Evolutionary conservation across 2,888 invertebrate genomes (phyloP).

Genomic region (Lasioglossum villosulum): DNA sequence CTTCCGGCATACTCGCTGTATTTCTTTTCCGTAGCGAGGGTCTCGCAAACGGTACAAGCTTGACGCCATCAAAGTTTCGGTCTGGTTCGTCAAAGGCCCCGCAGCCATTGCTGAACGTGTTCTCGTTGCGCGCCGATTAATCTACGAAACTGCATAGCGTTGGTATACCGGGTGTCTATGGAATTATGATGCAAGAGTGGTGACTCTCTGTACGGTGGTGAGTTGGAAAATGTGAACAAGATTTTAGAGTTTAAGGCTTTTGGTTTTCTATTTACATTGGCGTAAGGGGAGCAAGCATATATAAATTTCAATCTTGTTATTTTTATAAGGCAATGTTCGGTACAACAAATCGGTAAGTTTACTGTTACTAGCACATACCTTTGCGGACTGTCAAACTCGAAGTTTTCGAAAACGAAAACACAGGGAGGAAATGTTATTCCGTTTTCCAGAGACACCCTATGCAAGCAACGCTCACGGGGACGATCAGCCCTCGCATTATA

Average conservation of each 20-base stretch:
- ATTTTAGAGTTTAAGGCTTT: background rate
- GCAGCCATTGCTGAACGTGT: slow-evolving; percentile 25
- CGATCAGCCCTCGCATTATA: slow-evolving; percentile 44
- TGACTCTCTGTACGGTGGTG: background rate
- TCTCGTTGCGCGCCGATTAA: slow-evolving; percentile 41
- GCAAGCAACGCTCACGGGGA: slow-evolving; percentile 30
- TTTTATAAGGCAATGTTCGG: background rate
- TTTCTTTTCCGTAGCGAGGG: background rate
- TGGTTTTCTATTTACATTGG: no score
- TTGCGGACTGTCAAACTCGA: background rate
- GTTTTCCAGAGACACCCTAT: background rate
- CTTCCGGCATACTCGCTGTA: background rate
- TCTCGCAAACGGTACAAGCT: background rate
- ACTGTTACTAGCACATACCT: background rate
- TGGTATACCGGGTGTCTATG: background rate
- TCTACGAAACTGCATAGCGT: slow-evolving; percentile 35
- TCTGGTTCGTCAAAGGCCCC: slow-evolving; percentile 36
- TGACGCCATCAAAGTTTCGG: slow-evolving; percentile 16
- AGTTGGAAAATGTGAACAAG: background rate
- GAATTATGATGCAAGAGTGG: background rate
- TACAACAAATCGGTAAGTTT: background rate
- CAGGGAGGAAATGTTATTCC: background rate
- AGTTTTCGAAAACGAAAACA: background rate
- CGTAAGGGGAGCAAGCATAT: no score
- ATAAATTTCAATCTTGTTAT: background rate